These are phyloP conservation scores for Mastigias papua DNA, from an alignment of 30 jellyfish, hydroid and myxozoan species.

Conservation along the genomic window DNA sequence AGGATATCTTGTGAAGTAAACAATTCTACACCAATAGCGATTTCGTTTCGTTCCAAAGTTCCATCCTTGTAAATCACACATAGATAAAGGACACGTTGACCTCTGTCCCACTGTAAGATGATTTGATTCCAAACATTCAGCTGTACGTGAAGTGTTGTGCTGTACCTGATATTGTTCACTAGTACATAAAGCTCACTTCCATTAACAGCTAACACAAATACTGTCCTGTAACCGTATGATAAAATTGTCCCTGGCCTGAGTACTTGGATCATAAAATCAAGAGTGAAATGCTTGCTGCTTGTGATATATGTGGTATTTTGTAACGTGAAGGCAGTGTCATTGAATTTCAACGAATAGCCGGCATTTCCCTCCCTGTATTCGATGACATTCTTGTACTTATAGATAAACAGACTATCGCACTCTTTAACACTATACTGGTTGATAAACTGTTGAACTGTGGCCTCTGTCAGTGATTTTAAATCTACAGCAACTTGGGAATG, in stretches of 20 bases:
- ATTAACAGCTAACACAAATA: slow-evolving; percentile 41
- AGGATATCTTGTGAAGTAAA: slow-evolving; percentile 16
- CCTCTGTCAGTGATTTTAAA: slow-evolving; percentile 1
- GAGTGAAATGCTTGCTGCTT: slow-evolving; percentile 19
- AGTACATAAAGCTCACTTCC: slow-evolving; percentile 2
- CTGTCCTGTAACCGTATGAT: slow-evolving; percentile 47
- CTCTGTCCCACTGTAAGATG: slow-evolving; percentile 54
- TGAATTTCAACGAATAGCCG: slow-evolving; percentile 45
- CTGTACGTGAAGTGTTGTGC: slow-evolving; percentile 24
- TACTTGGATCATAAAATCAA: slow-evolving; percentile 45
- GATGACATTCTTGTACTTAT: slow-evolving; percentile 21
- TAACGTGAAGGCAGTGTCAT: slow-evolving; percentile 43
- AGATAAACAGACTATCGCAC: slow-evolving; percentile 59
- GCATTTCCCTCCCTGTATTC: slow-evolving; percentile 59
- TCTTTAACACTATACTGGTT: slow-evolving; percentile 23
- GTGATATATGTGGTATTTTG: slow-evolving; percentile 19
- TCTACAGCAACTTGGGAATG: background rate
- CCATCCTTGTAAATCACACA: slow-evolving; percentile 53
- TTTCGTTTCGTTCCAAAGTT: slow-evolving; percentile 34
- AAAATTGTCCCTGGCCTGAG: slow-evolving; percentile 45
- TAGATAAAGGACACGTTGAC: slow-evolving; percentile 1
- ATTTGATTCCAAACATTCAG: slow-evolving; percentile 43
- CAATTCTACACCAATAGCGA: slow-evolving; percentile 12
- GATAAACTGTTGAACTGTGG: slow-evolving; percentile 5
- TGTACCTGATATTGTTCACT: slow-evolving; percentile 24